Base-by-base conservation (phyloP, 2,888 invertebrate species). In the Ypsolopha sequella region DNA sequence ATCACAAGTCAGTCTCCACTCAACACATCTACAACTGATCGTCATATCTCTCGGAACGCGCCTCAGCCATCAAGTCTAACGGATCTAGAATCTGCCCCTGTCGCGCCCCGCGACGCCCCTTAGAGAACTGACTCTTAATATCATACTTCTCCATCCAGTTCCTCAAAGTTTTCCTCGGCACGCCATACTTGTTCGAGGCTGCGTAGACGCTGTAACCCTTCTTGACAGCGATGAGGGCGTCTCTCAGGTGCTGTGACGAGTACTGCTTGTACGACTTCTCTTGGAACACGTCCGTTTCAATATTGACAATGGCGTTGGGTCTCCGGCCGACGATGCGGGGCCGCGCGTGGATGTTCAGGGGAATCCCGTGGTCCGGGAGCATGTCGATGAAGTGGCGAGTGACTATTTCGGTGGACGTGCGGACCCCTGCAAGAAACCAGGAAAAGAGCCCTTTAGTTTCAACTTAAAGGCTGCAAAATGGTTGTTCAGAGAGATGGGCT, bases 101-200 rank as follows among this genome's bases (percentile, higher is more conserved):
- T 41, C 82, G 65, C 0, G 80, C 62, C 0, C 87, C 87, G 1
- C 87, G 76, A 1, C 87, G 65, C 0, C 87, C 87, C 60, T 86
- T 84, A 0, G 87, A 87, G 58, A 86, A 87, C 63, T 87, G 87
- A 58, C 88, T 88, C 61, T 87, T 86, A 36, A 88, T 88, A 60
- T 88, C 86, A 55, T 88, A 88, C 53, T 88, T 87, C 51, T 88
- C 88, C 88, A 89, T 88, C 86, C 88, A 89, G 64, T 88, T 88
- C 51, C 88, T 63, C 33, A 89, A 65, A 35, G 89, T 89, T 53
- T 88, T 88, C 62, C 88, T 71, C 1, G 88, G 88, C 33, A 88
- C 88, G 0, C 88, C 88, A 54, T 79, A 88, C 43, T 88, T 87
- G 54, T 88, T 88, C 0, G 88, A 88, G 0, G 89, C 88, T 0